Conservation (phyloP, 1,140 invertebrate genomes). For the Paracyclopina nana region DNA sequence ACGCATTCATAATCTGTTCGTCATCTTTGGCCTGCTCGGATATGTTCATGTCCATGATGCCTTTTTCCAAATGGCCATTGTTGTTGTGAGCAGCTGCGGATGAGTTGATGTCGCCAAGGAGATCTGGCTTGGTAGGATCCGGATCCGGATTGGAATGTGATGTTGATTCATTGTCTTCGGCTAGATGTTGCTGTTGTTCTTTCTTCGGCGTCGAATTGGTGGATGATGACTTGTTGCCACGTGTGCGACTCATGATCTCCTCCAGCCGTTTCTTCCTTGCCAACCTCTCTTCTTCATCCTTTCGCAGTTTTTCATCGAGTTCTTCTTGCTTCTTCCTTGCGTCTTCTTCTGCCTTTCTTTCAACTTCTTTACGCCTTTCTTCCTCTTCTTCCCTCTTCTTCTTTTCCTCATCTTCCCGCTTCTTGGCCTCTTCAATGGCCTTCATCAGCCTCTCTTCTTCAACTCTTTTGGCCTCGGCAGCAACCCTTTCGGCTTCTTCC, state of each 20-base stretch:
- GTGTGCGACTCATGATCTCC: constrained; percentile 11
- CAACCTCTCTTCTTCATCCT: constrained; percentile 13
- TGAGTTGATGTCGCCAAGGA: too few species aligned
- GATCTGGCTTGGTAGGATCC: too few species aligned
- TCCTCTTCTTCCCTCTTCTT: constrained; percentile 11
- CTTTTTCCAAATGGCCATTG: too few species aligned
- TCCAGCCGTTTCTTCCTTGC: constrained; percentile 9
- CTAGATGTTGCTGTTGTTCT: too few species aligned
- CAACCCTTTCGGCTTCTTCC: constrained; percentile 9
- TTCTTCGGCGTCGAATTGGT: not conserved
- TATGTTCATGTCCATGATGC: too few species aligned
- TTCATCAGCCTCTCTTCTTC: constrained; percentile 11
- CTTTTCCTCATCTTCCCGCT: constrained; percentile 3
- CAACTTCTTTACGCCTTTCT: constrained; percentile 1
- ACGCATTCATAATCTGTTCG: too few species aligned
- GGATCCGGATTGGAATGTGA: too few species aligned
- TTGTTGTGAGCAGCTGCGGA: too few species aligned
- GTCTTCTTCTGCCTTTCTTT: not conserved
- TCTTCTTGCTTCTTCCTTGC: constrained; percentile 11
- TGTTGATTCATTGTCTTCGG: too few species aligned
- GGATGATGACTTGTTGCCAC: not conserved
- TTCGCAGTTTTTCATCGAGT: constrained; percentile 5
- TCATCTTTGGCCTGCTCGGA: too few species aligned
- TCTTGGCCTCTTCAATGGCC: constrained; percentile 10
- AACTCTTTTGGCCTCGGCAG: not conserved